Percentiles rank a stretch among this genome's conserved stretches.
phyloP scores from a whole-genome alignment of 2,888 invertebrate genomes.

The Cenopis cana region DNA sequence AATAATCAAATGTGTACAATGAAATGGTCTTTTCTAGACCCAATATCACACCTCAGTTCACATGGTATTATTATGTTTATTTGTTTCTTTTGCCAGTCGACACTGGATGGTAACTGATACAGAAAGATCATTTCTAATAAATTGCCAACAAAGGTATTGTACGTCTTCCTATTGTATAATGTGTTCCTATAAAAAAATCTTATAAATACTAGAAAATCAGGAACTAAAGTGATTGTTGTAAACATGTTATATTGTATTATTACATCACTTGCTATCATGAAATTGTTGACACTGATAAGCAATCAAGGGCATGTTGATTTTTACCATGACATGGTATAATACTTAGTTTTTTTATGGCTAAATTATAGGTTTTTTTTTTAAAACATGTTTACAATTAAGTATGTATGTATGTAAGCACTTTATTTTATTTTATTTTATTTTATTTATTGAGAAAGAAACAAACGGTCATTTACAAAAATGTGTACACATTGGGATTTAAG shows the following conservation, averaged over 20 bases:
- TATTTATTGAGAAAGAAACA: no score
- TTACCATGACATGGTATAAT: not conserved
- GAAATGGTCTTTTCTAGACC: not conserved
- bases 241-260: conserved; percentile 27
- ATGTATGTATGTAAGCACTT: no score
- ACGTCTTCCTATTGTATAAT: not conserved
- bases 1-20: not conserved
- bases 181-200: not conserved
- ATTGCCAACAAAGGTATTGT: not conserved
- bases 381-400: not conserved
- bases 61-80: no score
- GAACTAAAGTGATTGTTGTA: conserved; percentile 2
- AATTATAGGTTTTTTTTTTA: not conserved
- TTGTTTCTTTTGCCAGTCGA: no score
- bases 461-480: no score
- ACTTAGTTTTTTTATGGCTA: not conserved
- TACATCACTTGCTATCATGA: conserved; percentile 28
- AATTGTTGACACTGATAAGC: conserved; percentile 32
- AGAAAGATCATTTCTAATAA: no score
- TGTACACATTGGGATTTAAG: no score
- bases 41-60: not conserved
- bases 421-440: no score
- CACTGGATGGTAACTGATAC: no score
- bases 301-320: conserved; percentile 22
- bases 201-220: not conserved